Evolutionary conservation across 2,797 vertebrate species (phyloP).

Genomic region (Philypnodon macrostomus): DNA sequence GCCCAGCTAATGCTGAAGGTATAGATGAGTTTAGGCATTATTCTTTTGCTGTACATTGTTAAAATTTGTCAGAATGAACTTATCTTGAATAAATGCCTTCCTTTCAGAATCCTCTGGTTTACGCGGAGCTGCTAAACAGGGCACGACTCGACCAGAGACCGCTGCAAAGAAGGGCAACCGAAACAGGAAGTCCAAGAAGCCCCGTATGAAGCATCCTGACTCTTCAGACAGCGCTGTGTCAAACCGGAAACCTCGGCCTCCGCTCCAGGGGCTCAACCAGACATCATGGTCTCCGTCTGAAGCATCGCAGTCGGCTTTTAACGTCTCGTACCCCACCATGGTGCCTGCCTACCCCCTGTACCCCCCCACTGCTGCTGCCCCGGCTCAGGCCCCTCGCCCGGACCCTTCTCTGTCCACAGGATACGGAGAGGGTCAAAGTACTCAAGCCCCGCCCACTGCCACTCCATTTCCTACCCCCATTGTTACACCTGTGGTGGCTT

Average conservation of each 20-base stretch:
- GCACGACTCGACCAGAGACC: conserved; percentile 65
- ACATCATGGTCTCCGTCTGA: conserved; percentile 90
- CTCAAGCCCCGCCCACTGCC: conserved; percentile 67
- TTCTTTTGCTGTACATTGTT: neutral
- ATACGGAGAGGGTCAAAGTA: conserved; percentile 69
- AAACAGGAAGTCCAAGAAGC: conserved; percentile 86
- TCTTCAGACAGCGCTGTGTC: conserved; percentile 86
- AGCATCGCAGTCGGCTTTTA: conserved; percentile 84
- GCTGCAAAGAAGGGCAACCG: conserved; percentile 80
- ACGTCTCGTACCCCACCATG: conserved; percentile 80
- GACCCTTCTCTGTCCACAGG: conserved; percentile 62
- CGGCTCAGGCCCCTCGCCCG: conserved; percentile 61
- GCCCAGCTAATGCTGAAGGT: conserved; percentile 60
- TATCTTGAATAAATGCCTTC: too few relatives aligned
- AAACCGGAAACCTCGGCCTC: conserved; percentile 78
- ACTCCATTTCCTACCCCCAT: conserved; percentile 77
- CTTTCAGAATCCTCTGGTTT: conserved; percentile 53
- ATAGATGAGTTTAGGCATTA: neutral
- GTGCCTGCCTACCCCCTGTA: conserved; percentile 85
- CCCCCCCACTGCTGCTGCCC: conserved; percentile 64
- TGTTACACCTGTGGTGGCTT: conserved; percentile 84
- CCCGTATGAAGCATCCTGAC: conserved; percentile 82
- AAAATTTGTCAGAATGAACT: too few relatives aligned
- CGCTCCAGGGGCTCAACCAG: conserved; percentile 83
- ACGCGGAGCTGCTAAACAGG: conserved; percentile 66